Conservation (phyloP, 2,113 vertebrate species). For the Dicrurus megarhynchus region DNA sequence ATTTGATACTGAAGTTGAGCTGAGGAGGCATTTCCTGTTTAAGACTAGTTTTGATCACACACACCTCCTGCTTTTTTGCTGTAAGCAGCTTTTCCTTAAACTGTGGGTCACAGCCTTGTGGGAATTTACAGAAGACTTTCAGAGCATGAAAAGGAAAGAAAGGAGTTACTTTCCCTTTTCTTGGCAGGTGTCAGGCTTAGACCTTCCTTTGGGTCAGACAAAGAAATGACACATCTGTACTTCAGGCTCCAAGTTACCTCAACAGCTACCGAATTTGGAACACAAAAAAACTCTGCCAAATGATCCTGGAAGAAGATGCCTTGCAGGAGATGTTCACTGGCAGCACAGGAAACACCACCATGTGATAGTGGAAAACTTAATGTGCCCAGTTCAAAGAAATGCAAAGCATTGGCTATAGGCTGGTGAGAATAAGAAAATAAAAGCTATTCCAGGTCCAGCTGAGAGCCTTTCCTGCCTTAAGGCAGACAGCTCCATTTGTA, state of each 20-base stretch:
- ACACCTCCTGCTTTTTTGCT: not conserved
- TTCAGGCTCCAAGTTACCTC: not conserved
- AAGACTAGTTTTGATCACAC: fast-evolving
- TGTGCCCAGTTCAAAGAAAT: fast-evolving
- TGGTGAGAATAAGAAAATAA: not conserved
- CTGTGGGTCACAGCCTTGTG: not conserved
- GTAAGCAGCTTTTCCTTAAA: not conserved
- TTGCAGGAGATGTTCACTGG: not conserved
- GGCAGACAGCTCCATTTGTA: fast-evolving
- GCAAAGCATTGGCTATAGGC: not conserved
- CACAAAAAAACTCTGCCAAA: not conserved
- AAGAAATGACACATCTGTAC: fast-evolving
- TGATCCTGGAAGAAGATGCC: not conserved
- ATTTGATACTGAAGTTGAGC: not conserved
- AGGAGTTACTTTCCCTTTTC: not conserved
- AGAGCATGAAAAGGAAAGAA: not conserved
- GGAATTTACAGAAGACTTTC: not conserved
- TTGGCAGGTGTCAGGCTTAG: not conserved
- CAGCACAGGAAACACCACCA: fast-evolving
- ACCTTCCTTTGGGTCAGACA: not conserved
- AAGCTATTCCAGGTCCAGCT: not conserved
- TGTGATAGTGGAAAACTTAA: not conserved
- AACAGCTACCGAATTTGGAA: not conserved
- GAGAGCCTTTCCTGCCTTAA: not conserved
- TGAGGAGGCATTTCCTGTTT: not conserved